Base-by-base conservation (phyloP, 2,888 invertebrate species). In the Plagodis dolabraria region DNA sequence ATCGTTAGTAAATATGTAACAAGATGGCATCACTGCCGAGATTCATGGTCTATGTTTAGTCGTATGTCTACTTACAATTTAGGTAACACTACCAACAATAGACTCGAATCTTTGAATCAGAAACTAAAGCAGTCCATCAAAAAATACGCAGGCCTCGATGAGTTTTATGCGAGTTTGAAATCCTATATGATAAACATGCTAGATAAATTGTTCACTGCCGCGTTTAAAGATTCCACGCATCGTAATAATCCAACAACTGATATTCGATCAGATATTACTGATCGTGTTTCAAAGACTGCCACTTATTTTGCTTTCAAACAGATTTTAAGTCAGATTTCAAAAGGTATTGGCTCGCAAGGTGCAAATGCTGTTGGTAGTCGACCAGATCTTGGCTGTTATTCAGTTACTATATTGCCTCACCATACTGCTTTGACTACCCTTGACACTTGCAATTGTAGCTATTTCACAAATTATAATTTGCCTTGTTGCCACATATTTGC, bases 21-120 rank as follows among this genome's bases (percentile, higher is more conserved):
- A 22, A 51, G 42, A 51, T 57, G 57, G 51, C 50, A 57, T 10
- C 38, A 12, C 33, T 49, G 49, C 49, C 10, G 49, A 56, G 45
- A 56, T 47, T 49, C 56, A 44, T 51, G 57, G 57, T 40, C 46
- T 8, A 36, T 50, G 49, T 57, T 40, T 51, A 44, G 35, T 50
- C 33, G 46, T 35, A 51, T 44, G 45, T 49, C 55, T 33, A 51
- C 51, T 12, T 51, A 44, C 33, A 51, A 57, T 45, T 46, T 53
- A 35, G 53, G 53, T 10, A 35, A 53, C 34, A 33, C 53, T 34
- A 51, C 51, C 9, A 56, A 49, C 36, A 44, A 56, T 10, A 43
- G 55, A 48, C 11, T 55, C 34, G 49, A 55, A 33, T 56, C 55
- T n/a, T 35, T 55, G n/a, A 55, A 49, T 43, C 55, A 56, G 47